These are phyloP conservation scores for Phorcus lineatus DNA, from an alignment of 2,888 invertebrate species.

Conservation along the genomic window DNA sequence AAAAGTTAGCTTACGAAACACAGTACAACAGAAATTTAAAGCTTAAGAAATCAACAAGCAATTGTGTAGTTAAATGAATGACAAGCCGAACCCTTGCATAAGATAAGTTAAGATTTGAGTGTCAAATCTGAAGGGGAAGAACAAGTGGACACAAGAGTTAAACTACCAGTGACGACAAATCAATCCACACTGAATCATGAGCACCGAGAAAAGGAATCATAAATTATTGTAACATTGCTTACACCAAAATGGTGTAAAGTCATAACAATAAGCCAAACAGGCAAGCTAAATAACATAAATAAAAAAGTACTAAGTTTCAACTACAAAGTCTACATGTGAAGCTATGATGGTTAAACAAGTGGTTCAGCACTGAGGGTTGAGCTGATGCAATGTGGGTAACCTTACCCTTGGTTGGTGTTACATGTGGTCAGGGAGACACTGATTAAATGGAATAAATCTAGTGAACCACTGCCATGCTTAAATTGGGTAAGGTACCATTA, in stretches of 20 bases:
- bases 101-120: not conserved
- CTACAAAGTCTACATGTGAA: not conserved
- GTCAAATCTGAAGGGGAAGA: slow-evolving; percentile 1
- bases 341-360: not conserved
- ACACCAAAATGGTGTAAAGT: slow-evolving; percentile 10
- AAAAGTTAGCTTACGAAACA: not conserved
- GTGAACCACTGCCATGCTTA: no score
- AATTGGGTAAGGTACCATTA: no score
- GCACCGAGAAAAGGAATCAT: slow-evolving; percentile 21
- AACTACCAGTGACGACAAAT: not conserved
- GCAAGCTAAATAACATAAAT: slow-evolving; percentile 13
- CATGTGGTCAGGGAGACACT: no score
- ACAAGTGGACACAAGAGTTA: not conserved
- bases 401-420: no score
- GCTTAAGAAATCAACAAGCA: slow-evolving; percentile 18
- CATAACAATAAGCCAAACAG: slow-evolving; percentile 12
- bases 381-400: not conserved
- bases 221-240: slow-evolving; percentile 9
- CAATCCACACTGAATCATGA: slow-evolving; percentile 13
- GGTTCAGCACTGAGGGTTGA: not conserved
- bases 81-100: slow-evolving; percentile 3
- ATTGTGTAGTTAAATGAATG: not conserved
- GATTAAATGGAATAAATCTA: no score
- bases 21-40: slow-evolving; percentile 17
- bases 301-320: not conserved